Evolutionary conservation across 2,888 invertebrate species (phyloP), one percentile per base, ranked within the genome.

Genomic region (Cephus sareptanus): DNA sequence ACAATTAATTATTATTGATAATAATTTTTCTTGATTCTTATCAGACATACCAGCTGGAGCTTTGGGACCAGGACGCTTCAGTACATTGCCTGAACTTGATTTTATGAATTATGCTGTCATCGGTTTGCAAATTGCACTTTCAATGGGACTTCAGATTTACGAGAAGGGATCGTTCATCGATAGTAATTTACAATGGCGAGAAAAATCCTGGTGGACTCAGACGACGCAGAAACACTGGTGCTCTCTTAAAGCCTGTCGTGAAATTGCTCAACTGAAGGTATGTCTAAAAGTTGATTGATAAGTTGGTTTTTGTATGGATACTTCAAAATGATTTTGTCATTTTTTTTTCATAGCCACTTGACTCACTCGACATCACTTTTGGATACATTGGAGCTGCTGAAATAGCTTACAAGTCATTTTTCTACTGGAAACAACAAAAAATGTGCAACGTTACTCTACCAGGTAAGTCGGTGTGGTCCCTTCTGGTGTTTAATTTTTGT

Each of bases 11-110:
- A 30, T 11, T 30, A 31, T 30, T 30, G 2, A 71, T 30, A 0
- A 6, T 71, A 6, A 30, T 71, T 23, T n/a, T 9, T 6, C 0
- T 30, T 30, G 1, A 6, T 31, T 3, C 23, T 73, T 75, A 69
- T n/a, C 35, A 84, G 84, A 81, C 77, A 78, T 82, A 69, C 84
- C 84, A 35, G 84, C 82, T 3, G 81, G 79, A 13, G 78, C 81
- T 6, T 76, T 78, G 34, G 74, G 82, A 12, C 74, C 79, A 31
- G 77, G 77, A n/a, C 78, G 77, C 71, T 80, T 80, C 34, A 83
- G 78, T 74, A 68, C 73, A 30, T 9, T 37, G 34, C 35, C 15
- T 11, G 75, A 84, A 34, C 76, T 83, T 56, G 82, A 83, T 75
- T 82, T 80, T 73, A 11, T 83, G 68, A 82, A 81, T 79, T 80